Evolutionary conservation across 1,140 invertebrate genomes (phyloP).

Genomic region (Sinella curviseta): DNA sequence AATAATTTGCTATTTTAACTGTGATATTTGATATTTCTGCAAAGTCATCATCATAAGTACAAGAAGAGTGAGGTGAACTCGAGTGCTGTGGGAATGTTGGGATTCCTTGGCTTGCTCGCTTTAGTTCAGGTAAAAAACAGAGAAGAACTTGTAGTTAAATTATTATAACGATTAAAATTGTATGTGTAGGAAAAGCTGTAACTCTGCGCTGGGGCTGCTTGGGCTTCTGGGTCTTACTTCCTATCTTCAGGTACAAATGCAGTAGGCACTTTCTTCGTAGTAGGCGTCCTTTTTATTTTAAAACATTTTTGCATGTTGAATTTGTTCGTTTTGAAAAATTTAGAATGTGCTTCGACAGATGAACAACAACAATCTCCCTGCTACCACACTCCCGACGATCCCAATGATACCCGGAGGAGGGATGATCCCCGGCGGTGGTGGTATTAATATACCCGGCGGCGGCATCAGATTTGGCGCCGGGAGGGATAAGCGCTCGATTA

Average conservation of each 20-base stretch:
- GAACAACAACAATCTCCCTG: not conserved
- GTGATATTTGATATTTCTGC: too few relatives aligned
- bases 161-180: not conserved
- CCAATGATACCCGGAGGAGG: not conserved
- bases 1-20: too few relatives aligned
- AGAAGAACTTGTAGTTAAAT: too few relatives aligned
- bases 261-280: not conserved
- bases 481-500: too few relatives aligned
- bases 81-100: slow-evolving; percentile 9
- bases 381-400: too few relatives aligned
- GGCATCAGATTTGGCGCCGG: not conserved
- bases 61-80: slow-evolving; percentile 1
- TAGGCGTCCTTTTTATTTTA: not conserved
- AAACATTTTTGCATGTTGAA: not conserved
- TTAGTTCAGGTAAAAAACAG: slow-evolving; percentile 23
- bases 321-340: too few relatives aligned
- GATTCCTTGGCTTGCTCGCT: slow-evolving; percentile 7
- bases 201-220: slow-evolving; percentile 22
- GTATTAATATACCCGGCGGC: not conserved
- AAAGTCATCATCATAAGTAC: not conserved
- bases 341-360: slow-evolving; percentile 11
- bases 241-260: slow-evolving; percentile 18
- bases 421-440: too few relatives aligned
- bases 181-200: slow-evolving; percentile 18
- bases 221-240: slow-evolving; percentile 12